phyloP scores from a whole-genome alignment of 2,888 invertebrate species.

The Chrysolina oricalcia region DNA sequence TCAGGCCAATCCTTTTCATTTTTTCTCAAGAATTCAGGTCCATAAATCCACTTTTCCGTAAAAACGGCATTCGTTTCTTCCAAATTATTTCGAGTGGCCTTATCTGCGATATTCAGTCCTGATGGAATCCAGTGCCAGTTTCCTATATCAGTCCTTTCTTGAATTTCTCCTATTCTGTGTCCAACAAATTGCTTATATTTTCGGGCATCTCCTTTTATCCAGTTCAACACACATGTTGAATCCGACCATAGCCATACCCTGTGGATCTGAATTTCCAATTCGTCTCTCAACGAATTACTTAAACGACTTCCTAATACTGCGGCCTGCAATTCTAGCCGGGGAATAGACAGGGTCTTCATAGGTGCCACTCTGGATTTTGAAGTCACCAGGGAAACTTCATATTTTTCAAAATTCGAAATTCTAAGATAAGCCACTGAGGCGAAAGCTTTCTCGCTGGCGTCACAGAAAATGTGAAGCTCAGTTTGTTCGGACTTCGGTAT shows the following conservation, averaged over 20 bases:
- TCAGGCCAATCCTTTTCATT: slow-evolving; percentile 18
- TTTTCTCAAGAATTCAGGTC: slow-evolving; percentile 4
- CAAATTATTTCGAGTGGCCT: slow-evolving; percentile 42
- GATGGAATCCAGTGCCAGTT: slow-evolving; percentile 51
- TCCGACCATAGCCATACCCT: not conserved
- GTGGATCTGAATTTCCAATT: not conserved
- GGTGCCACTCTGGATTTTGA: slow-evolving; percentile 6
- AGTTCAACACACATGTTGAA: slow-evolving; percentile 2
- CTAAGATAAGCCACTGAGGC: not conserved
- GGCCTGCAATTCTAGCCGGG: too few relatives aligned
- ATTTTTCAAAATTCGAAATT: not conserved
- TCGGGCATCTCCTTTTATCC: slow-evolving; percentile 20
- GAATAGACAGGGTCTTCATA: not conserved
- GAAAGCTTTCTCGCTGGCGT: slow-evolving; percentile 5
- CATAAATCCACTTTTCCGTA: not conserved
- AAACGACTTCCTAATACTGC: not conserved
- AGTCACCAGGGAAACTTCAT: not conserved
- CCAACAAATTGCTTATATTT: slow-evolving; percentile 36
- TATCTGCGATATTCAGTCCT: slow-evolving; percentile 53
- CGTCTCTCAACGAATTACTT: not conserved
- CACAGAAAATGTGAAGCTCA: slow-evolving; percentile 13
- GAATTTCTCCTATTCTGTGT: slow-evolving; percentile 53
- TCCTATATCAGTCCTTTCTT: slow-evolving; percentile 46
- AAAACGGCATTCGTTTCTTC: slow-evolving; percentile 11
- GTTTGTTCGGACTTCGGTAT: not conserved